Percentiles rank a stretch among this genome's conserved stretches.
These are phyloP conservation scores for Emmelina monodactyla DNA, from an alignment of 2,888 invertebrate genomes.

Conservation along the genomic window DNA sequence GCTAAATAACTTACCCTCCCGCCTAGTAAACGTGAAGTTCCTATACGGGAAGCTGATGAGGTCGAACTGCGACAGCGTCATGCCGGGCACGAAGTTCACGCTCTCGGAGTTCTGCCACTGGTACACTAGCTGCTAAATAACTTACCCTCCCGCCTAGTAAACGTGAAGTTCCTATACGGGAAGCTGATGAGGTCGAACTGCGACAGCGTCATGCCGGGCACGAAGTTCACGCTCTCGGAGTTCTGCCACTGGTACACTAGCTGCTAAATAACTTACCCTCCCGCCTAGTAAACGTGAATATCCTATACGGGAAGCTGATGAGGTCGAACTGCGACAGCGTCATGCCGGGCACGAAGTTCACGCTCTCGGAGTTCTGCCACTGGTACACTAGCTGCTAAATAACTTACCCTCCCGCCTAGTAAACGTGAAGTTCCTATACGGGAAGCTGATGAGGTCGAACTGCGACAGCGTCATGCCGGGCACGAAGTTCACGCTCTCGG, in stretches of 20 bases:
- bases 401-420: no score
- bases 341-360: conserved; percentile 90
- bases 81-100: conserved; percentile 87
- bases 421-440: no score
- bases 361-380: conserved; percentile 85
- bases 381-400: conserved; percentile 86
- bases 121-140: conserved; percentile 85
- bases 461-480: no score
- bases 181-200: conserved; percentile 93
- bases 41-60: conserved; percentile 86
- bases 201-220: conserved; percentile 89
- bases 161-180: conserved; percentile 83
- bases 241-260: conserved; percentile 89
- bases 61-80: conserved; percentile 94
- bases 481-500: no score
- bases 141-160: no score
- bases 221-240: conserved; percentile 83
- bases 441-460: no score
- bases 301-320: conserved; percentile 84
- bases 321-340: conserved; percentile 93
- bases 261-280: conserved; percentile 72
- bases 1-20: conserved; percentile 85
- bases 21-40: conserved; percentile 80
- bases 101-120: conserved; percentile 86
- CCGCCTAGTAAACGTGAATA: conserved; percentile 80